Conservation (phyloP, 2,113 vertebrate genomes). For the Passer domesticus region DNA sequence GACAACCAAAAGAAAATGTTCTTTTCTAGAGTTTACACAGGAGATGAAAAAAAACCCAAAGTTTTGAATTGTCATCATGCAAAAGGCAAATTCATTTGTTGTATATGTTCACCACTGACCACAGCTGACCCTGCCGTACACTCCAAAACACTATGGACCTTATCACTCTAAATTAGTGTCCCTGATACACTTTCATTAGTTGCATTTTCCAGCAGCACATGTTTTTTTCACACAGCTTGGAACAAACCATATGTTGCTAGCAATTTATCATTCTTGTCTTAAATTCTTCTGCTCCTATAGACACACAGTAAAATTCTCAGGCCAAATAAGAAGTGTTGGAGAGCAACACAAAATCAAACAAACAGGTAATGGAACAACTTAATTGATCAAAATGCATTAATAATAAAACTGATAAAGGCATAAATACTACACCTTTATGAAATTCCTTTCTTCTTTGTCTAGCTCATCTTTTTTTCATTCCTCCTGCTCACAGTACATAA, state of each 20-base stretch:
- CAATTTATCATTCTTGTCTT: constrained; percentile 56
- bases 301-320: constrained; percentile 10
- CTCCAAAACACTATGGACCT: constrained; percentile 7
- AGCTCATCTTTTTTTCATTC: not conserved
- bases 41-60: not conserved
- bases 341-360: not conserved
- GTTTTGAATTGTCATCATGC: not conserved
- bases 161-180: not conserved
- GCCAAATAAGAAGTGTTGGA: constrained; percentile 7
- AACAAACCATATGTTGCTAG: constrained; percentile 30
- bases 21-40: constrained; percentile 28
- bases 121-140: not conserved
- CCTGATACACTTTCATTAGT: not conserved
- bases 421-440: not conserved
- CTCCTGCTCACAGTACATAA: constrained; percentile 15
- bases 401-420: not conserved
- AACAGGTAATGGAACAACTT: not conserved
- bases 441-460: not conserved
- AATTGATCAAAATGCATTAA: not conserved
- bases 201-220: constrained; percentile 34
- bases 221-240: constrained; percentile 21
- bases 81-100: not conserved
- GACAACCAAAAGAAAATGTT: constrained; percentile 15
- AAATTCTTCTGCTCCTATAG: constrained; percentile 46
- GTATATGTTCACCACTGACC: not conserved